Evolutionary conservation across 2,113 vertebrate species (phyloP).

Genomic region (Sinocyclocheilus grahami): DNA sequence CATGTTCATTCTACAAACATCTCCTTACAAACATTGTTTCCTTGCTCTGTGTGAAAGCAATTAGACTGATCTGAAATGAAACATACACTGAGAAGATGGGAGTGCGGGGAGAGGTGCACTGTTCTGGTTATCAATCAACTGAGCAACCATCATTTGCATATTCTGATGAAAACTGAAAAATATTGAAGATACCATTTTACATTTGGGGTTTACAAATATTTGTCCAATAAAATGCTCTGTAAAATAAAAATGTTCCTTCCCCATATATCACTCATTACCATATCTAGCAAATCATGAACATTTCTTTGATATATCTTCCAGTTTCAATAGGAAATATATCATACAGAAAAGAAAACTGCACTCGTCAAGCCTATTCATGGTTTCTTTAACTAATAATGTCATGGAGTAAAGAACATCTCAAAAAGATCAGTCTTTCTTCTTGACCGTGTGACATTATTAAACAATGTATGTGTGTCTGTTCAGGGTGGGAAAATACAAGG

Average conservation of each 20-base stretch:
- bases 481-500: constrained; percentile 34
- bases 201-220: neutral
- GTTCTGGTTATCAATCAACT: constrained; percentile 56
- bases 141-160: neutral
- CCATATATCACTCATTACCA: neutral
- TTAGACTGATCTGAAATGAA: constrained; percentile 44
- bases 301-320: neutral
- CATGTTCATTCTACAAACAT: constrained; percentile 33
- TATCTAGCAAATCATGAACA: too few relatives aligned
- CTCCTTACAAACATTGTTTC: constrained; percentile 29
- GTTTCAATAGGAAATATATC: neutral
- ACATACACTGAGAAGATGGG: constrained; percentile 19
- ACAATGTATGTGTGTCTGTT: neutral
- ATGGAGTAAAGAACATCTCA: neutral
- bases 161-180: neutral
- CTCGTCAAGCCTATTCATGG: neutral
- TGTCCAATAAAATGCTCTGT: neutral
- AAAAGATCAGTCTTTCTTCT: constrained; percentile 9
- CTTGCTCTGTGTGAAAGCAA: constrained; percentile 30
- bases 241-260: neutral
- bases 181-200: neutral
- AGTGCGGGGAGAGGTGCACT: constrained; percentile 29
- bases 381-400: neutral
- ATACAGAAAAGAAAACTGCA: neutral
- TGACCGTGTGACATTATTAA: neutral